Base-by-base conservation (phyloP, 2,113 vertebrate species). In the Columbina picui region DNA sequence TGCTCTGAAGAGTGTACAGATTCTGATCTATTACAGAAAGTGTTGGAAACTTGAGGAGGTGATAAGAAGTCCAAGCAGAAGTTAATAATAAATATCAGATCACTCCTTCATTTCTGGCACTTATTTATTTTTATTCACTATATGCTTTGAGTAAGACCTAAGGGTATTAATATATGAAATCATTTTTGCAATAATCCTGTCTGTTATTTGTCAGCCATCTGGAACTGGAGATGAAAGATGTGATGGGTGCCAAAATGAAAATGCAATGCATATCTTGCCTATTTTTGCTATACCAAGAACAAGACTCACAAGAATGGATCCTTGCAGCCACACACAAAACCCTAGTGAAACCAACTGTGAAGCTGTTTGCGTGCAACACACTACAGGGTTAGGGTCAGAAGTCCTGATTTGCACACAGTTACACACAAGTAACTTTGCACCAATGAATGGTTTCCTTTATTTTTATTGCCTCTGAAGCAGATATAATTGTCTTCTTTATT, bases 401-500 rank as follows among this genome's bases (percentile, higher is more conserved):
- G 29, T 88, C 36, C 36, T 67, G 39, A 71, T 90, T 12, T 86
- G 43, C 36, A 47, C 1, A 1, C 26, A 43, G 26, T 69, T 63
- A 45, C 14, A 63, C 26, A 57, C 29, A 89, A 39, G 56, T 74
- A 81, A 94, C 68, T 70, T 96, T 53, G 52, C 82, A 68, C 38
- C 71, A 79, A 41, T 52, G 8, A 69, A 53, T 52, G 6, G 22
- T 70, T 93, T 80, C 26, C 68, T 83, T 77, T 60, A 59, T 67
- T 92, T 92, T 92, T 91, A 70, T 84, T 93, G 77, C 20, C 56
- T 75, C 32, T 70, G 77, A 93, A 89, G 57, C 30, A 84, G 23
- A 68, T n/a, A 65, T 29, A 93, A 86, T 84, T 55, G 15, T 86
- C 68, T 76, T 90, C 82, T 55, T 93, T 81, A 47, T 93, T 93